Evolutionary conservation across 2,888 invertebrate species (phyloP).

Genomic region (Alsophila aescularia): DNA sequence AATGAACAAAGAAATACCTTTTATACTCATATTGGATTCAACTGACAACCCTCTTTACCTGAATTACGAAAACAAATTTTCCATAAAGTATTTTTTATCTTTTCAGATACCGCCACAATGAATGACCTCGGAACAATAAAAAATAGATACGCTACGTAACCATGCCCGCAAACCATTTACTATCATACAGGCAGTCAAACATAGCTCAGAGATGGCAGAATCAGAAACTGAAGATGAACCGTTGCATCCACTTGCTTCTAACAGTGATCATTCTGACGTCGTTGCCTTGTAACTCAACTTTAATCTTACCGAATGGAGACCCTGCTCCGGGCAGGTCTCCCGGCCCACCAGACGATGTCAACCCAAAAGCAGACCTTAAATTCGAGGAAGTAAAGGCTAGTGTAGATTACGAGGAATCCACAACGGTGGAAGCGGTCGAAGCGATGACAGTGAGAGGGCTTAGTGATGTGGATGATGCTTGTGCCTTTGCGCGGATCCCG

Average conservation of each 20-base stretch:
- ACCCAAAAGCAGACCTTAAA: conserved; percentile 37
- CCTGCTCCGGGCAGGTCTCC: conserved; percentile 88
- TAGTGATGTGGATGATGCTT: conserved; percentile 62
- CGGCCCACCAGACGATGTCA: conserved; percentile 76
- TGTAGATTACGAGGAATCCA: conserved; percentile 60
- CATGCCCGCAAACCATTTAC: conserved; percentile 39
- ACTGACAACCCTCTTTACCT: background rate
- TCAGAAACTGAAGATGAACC: conserved; percentile 61
- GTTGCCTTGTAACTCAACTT: conserved; percentile 72
- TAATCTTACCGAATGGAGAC: conserved; percentile 83
- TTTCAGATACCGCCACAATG: conserved; percentile 42
- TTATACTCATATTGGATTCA: background rate
- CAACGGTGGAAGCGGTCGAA: conserved; percentile 53
- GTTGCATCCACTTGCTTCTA: conserved; percentile 46
- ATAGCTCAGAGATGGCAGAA: conserved; percentile 46
- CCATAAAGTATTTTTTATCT: conserved; percentile 4
- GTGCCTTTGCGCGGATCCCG: conserved; percentile 72
- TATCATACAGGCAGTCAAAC: conserved; percentile 25
- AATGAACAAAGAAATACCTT: background rate
- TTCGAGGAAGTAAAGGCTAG: conserved; percentile 48
- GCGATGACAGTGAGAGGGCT: conserved; percentile 53
- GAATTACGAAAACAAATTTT: background rate
- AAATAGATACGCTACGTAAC: conserved; percentile 14
- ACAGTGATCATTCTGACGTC: conserved; percentile 62
- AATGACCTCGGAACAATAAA: conserved; percentile 35